Percentiles rank a stretch among this genome's conserved stretches.
Conservation (phyloP, 1,140 invertebrate species). For the Tetramorium simillimum region DNA sequence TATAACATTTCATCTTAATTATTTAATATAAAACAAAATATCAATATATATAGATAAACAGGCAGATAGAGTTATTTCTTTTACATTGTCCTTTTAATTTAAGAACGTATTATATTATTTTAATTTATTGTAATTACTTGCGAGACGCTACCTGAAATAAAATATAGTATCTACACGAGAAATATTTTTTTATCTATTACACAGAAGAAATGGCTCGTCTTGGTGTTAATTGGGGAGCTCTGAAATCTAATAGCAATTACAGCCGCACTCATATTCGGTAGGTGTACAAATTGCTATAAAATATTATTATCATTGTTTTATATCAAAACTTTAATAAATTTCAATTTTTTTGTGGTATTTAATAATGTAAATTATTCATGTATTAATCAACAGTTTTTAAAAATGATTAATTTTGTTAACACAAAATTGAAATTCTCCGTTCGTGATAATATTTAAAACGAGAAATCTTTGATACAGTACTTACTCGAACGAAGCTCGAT, state of each 20-base stretch:
- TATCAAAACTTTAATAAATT: neutral
- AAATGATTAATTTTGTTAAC: neutral
- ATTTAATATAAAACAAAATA: neutral
- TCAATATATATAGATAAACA: neutral
- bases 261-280: slow-evolving; percentile 76
- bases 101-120: neutral
- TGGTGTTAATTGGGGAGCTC: slow-evolving; percentile 85
- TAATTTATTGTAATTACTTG: neutral
- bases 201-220: slow-evolving; percentile 89
- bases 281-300: slow-evolving; percentile 19
- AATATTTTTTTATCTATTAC: slow-evolving; percentile 69
- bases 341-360: neutral
- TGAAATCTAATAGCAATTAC: slow-evolving; percentile 63
- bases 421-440: neutral
- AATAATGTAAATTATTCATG: neutral
- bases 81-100: neutral
- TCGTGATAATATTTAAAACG: neutral
- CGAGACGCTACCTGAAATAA: neutral
- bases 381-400: neutral
- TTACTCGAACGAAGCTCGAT: slow-evolving; percentile 66
- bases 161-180: neutral
- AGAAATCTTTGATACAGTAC: slow-evolving; percentile 60
- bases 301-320: neutral
- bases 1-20: too few species aligned
- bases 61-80: neutral